phyloP scores from a whole-genome alignment of 2,888 invertebrate species.

The Antitype chi region DNA sequence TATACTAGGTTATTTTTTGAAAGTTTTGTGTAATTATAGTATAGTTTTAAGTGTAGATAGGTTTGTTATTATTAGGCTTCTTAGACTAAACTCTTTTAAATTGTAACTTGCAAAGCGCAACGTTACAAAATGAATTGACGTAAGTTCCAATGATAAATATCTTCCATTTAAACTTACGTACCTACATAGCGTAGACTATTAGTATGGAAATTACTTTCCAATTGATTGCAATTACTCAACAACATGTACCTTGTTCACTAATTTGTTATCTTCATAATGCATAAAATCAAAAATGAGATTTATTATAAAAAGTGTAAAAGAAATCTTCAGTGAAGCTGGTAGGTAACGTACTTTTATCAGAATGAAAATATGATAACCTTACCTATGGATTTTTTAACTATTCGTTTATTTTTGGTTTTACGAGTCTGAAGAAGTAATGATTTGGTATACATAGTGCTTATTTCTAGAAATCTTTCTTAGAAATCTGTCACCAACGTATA shows the following conservation, averaged over 20 bases:
- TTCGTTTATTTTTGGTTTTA: background rate
- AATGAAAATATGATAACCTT: too few relatives aligned
- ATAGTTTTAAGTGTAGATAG: too few relatives aligned
- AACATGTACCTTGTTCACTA: background rate
- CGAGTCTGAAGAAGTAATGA: background rate
- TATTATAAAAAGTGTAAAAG: background rate
- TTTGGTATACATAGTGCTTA: too few relatives aligned
- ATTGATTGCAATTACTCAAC: background rate
- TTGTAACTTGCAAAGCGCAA: too few relatives aligned
- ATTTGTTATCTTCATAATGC: background rate
- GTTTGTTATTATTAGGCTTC: too few relatives aligned
- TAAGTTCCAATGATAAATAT: background rate
- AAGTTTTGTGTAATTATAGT: too few relatives aligned
- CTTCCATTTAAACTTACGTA: background rate
- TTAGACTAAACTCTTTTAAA: too few relatives aligned
- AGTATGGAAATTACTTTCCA: background rate
- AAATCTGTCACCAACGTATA: background rate
- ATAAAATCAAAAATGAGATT: background rate
- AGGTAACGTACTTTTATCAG: too few relatives aligned
- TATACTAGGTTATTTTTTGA: too few relatives aligned
- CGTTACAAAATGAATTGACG: slow-evolving; percentile 8
- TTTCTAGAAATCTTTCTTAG: too few relatives aligned
- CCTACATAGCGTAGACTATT: background rate
- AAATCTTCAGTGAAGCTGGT: background rate
- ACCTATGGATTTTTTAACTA: too few relatives aligned